These are phyloP conservation scores for Ormyrus rosae DNA, from an alignment of 2,888 invertebrate species.

Conservation along the genomic window DNA sequence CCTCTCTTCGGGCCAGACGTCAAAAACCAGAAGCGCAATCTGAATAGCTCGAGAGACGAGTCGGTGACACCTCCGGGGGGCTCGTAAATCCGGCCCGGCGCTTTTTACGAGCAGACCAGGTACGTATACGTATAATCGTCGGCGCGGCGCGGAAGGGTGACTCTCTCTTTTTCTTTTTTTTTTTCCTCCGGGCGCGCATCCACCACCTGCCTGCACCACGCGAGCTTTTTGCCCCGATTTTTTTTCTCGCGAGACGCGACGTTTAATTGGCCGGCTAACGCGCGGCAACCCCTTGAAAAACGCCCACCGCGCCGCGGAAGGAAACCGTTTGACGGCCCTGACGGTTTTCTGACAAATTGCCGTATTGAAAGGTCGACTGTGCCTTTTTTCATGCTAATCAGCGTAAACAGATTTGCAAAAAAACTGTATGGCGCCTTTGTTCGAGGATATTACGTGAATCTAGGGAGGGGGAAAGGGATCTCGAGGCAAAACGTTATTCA, in stretches of 20 bases:
- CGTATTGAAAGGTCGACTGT: constrained; percentile 17
- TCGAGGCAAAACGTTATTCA: too few relatives aligned
- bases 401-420: constrained; percentile 37
- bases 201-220: constrained; percentile 4
- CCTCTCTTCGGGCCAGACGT: constrained; percentile 3
- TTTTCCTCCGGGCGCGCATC: not conserved
- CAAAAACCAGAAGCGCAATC: constrained; percentile 46
- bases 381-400: constrained; percentile 45
- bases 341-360: constrained; percentile 30
- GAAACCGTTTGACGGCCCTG: constrained; percentile 50
- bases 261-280: constrained; percentile 46
- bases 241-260: constrained; percentile 1
- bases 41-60: constrained; percentile 25
- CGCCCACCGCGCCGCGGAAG: constrained; percentile 39
- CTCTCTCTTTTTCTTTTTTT: constrained; percentile 2
- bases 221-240: constrained; percentile 9
- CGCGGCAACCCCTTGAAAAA: constrained; percentile 1
- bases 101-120: constrained; percentile 43
- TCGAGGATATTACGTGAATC: too few relatives aligned
- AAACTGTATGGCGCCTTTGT: too few relatives aligned
- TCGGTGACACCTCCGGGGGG: constrained; percentile 31
- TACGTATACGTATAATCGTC: not conserved
- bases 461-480: too few relatives aligned
- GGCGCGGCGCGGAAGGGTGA: constrained; percentile 41
- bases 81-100: constrained; percentile 46